Percentiles rank a stretch among this genome's conserved stretches.
These are phyloP conservation scores for Drosophila villosipedis DNA, from an alignment of 2,888 invertebrate species.

Conservation along the genomic window DNA sequence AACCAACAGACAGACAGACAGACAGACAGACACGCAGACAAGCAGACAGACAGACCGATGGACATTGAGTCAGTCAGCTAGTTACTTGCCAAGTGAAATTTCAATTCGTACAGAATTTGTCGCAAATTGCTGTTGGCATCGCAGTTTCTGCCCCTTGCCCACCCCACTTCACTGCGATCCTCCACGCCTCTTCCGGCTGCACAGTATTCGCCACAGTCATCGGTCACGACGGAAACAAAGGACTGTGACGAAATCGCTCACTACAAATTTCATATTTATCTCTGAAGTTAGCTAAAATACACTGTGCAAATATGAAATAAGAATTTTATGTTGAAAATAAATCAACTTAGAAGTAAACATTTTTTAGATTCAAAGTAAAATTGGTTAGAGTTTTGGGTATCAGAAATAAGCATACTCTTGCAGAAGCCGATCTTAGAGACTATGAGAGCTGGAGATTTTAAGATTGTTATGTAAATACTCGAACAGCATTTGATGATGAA, in stretches of 20 bases:
- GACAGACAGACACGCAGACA: neutral
- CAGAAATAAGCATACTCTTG: neutral
- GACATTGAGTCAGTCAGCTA: slow-evolving; percentile 12
- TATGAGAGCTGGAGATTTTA: neutral
- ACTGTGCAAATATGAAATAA: neutral
- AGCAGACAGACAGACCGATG: neutral
- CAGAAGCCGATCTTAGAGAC: neutral
- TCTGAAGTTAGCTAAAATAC: neutral
- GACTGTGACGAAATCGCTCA: slow-evolving; percentile 57
- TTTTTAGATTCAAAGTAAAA: neutral
- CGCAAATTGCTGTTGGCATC: slow-evolving; percentile 65
- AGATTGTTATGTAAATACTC: neutral
- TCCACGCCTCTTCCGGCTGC: neutral
- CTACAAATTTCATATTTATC: slow-evolving; percentile 24
- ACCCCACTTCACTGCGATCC: neutral
- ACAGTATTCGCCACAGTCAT: slow-evolving; percentile 49
- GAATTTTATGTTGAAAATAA: neutral
- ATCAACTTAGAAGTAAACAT: neutral
- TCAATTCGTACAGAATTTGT: slow-evolving; percentile 57
- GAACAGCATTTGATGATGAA: neutral
- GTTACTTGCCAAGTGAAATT: slow-evolving; percentile 59
- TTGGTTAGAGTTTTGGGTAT: neutral
- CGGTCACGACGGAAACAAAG: slow-evolving; percentile 61
- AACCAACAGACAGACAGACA: neutral
- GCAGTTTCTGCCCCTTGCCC: neutral